These are phyloP conservation scores for Eupeodes luniger DNA, from an alignment of 2,888 invertebrate genomes.

Conservation along the genomic window DNA sequence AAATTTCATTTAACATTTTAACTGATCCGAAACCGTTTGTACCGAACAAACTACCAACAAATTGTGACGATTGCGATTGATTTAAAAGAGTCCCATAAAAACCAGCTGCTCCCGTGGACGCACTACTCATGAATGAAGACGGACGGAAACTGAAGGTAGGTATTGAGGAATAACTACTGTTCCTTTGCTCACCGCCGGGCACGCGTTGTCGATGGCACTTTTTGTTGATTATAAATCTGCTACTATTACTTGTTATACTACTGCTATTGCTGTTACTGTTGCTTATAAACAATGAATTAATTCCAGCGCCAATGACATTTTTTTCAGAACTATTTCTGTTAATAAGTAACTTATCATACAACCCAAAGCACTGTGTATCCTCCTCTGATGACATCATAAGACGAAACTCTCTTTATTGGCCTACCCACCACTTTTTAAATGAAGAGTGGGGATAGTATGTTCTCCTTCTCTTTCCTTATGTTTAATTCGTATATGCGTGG, in stretches of 20 bases:
- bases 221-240: slow-evolving; percentile 82
- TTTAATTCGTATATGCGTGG: slow-evolving; percentile 59
- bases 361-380: slow-evolving; percentile 96
- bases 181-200: slow-evolving; percentile 97
- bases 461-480: slow-evolving; percentile 60
- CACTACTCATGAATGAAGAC: slow-evolving; percentile 90
- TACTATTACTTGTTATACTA: slow-evolving; percentile 68
- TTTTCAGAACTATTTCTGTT: slow-evolving; percentile 87
- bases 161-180: slow-evolving; percentile 94
- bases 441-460: slow-evolving; percentile 57
- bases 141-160: slow-evolving; percentile 91
- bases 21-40: slow-evolving; percentile 93
- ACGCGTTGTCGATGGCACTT: slow-evolving; percentile 97
- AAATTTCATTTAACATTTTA: slow-evolving; percentile 95
- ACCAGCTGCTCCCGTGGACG: slow-evolving; percentile 89
- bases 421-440: slow-evolving; percentile 85
- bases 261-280: slow-evolving; percentile 72
- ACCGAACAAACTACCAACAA: slow-evolving; percentile 89
- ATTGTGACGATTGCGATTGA: slow-evolving; percentile 89
- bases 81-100: slow-evolving; percentile 94
- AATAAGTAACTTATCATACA: slow-evolving; percentile 96
- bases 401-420: slow-evolving; percentile 92
- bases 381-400: slow-evolving; percentile 98
- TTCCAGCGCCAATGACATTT: slow-evolving; percentile 59
- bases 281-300: slow-evolving; percentile 60